Conservation (phyloP, 2,113 vertebrate genomes). For the Myiozetetes cayanensis region DNA sequence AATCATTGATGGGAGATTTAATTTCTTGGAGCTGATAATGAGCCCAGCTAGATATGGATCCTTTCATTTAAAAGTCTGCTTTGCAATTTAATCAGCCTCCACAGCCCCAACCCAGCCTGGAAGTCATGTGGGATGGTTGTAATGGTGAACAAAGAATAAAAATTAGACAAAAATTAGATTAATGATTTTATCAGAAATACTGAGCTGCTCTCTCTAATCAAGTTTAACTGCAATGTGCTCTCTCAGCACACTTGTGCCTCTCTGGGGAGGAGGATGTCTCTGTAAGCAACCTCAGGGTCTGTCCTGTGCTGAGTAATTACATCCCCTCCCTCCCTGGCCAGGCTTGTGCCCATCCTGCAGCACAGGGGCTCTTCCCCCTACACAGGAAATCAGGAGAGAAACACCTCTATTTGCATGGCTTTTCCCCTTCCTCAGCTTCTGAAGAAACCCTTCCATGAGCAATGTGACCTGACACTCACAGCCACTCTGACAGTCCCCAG, state of each 20-base stretch:
- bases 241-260: neutral
- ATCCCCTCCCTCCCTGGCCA: neutral
- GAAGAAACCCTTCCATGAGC: neutral
- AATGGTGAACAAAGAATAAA: neutral
- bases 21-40: slow-evolving; percentile 49
- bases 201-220: neutral
- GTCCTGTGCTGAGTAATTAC: neutral
- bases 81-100: slow-evolving; percentile 38
- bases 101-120: neutral
- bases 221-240: neutral
- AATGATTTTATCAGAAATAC: slow-evolving; percentile 1
- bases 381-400: neutral
- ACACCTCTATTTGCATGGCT: fast-evolving
- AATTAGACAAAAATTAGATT: neutral
- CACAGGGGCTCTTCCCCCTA: neutral
- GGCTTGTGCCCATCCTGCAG: neutral
- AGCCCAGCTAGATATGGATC: slow-evolving; percentile 24
- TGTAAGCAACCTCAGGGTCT: neutral
- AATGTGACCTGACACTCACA: fast-evolving
- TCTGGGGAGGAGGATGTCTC: neutral
- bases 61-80: slow-evolving; percentile 27
- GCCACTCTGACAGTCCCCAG: neutral
- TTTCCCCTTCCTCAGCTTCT: neutral
- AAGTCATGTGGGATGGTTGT: neutral
- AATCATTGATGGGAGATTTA: slow-evolving; percentile 5